A percentile compares a stretch with the other conserved stretches of the same genome.
phyloP scores from a whole-genome alignment of 2,797 vertebrate species.

The Spea hammondii region DNA sequence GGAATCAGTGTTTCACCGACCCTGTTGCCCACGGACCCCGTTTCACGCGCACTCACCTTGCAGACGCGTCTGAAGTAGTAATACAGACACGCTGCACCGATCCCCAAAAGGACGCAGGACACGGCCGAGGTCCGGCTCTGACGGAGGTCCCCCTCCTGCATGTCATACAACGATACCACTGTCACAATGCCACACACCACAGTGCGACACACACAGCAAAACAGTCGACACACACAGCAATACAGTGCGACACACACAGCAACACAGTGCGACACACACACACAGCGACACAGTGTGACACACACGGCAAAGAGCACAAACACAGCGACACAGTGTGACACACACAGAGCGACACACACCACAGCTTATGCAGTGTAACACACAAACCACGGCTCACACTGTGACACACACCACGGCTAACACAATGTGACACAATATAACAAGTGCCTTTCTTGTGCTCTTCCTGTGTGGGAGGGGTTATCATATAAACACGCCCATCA shows the following conservation, averaged over 20 bases:
- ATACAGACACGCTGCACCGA: not conserved
- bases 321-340: not conserved
- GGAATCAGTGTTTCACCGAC: not conserved
- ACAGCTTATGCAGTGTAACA: not conserved
- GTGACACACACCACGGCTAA: not conserved
- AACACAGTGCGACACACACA: not conserved
- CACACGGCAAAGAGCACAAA: not conserved
- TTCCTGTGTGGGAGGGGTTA: too few species aligned
- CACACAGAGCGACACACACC: not conserved
- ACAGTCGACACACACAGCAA: not conserved
- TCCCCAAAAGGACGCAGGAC: constrained; percentile 2
- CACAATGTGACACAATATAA: not conserved
- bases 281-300: not conserved
- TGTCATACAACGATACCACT: not conserved
- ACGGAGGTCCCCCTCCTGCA: not conserved
- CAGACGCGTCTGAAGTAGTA: constrained; percentile 23
- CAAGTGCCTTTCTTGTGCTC: too few species aligned
- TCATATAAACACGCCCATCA: too few species aligned
- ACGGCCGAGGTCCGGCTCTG: not conserved
- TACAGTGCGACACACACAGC: not conserved
- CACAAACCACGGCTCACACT: not conserved
- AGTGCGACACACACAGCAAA: not conserved
- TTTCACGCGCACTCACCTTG: constrained; percentile 6
- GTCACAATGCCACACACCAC: not conserved
- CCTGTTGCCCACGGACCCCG: not conserved